Base-by-base conservation (phyloP, 2,888 invertebrate species). In the Shargacucullia verbasci region DNA sequence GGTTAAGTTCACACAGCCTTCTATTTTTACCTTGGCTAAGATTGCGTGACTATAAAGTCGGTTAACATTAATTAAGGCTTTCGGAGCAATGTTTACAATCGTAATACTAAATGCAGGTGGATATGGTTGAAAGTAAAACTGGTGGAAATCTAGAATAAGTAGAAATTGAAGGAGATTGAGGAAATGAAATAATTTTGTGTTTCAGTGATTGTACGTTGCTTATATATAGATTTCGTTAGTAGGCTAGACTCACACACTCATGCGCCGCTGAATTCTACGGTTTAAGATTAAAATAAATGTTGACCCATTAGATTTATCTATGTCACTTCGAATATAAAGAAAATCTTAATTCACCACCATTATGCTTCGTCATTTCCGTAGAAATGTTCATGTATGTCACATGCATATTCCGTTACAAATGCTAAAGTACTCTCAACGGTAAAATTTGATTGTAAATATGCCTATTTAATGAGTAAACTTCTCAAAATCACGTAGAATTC, bases 1-100 rank as follows among this genome's bases (percentile, higher is more conserved):
- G 76, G 75, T 80, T 79, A 76, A 81, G 77, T 84, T 87, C 85
- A 84, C 82, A 86, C 75, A 84, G 79, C 83, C 83, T 85, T 84
- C 79, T 78, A 80, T 82, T 73, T 79, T 84, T 82, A 78, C 86
- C 85, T 84, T 88, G 83, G 74, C 66, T 73, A 69, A 70, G 74
- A 79, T 88, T 85, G 87, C 86, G 86, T 88, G 86, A 81, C 80
- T 80, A 62, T 64, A 73, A 78, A 62, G 60, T 76, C 76, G 80
- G 80, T 78, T 83, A 79, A 70, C 64, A 60, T 78, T 81, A 82
- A 86, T 87, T 89, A 86, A 83, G 82, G 84, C 80, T 83, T 84
- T 84, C n/a, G n/a, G 81, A 75, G 74, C 80, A 84, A 78, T 79
- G 68, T 74, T 68, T 72, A 69, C 57, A 57, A 69, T 61, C 52